These are phyloP conservation scores for Rhinopithecus roxellana DNA, from an alignment of 2,113 vertebrate species.

Conservation along the genomic window DNA sequence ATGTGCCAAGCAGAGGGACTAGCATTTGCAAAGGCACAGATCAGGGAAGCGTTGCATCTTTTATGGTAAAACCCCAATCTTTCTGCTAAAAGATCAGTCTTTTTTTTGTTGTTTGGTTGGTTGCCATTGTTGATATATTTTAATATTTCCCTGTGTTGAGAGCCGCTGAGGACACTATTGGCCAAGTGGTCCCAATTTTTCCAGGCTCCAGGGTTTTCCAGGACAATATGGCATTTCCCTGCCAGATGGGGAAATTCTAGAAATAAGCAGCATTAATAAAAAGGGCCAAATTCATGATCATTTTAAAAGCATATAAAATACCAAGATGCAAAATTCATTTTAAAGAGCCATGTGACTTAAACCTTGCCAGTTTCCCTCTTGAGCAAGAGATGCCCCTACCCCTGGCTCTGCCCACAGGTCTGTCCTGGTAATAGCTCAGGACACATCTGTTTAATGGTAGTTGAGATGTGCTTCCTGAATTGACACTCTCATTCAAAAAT, in stretches of 20 bases:
- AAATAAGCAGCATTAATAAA: constrained; percentile 15
- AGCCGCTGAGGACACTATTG: not conserved
- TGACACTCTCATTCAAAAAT: not conserved
- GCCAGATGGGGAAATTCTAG: not conserved
- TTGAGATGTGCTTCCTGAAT: not conserved
- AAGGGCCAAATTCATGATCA: not conserved
- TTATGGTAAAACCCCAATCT: not conserved
- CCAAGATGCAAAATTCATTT: not conserved
- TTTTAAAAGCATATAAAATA: not conserved
- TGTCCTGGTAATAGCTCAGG: not conserved
- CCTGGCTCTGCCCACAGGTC: not conserved
- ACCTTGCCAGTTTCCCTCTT: not conserved
- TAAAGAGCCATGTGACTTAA: not conserved
- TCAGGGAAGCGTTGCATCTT: not conserved
- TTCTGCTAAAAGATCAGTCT: not conserved
- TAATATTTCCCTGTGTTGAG: not conserved
- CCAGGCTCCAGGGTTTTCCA: not conserved
- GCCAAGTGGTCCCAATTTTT: not conserved
- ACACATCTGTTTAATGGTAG: not conserved
- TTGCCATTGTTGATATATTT: not conserved
- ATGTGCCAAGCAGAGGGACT: not conserved
- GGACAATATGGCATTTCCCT: constrained; percentile 19
- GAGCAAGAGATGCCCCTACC: not conserved
- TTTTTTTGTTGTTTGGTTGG: not conserved
- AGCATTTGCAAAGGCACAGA: not conserved